Percentiles rank a stretch among this genome's conserved stretches.
Conservation (phyloP, 2,113 vertebrate species). For the Labrus mixtus region DNA sequence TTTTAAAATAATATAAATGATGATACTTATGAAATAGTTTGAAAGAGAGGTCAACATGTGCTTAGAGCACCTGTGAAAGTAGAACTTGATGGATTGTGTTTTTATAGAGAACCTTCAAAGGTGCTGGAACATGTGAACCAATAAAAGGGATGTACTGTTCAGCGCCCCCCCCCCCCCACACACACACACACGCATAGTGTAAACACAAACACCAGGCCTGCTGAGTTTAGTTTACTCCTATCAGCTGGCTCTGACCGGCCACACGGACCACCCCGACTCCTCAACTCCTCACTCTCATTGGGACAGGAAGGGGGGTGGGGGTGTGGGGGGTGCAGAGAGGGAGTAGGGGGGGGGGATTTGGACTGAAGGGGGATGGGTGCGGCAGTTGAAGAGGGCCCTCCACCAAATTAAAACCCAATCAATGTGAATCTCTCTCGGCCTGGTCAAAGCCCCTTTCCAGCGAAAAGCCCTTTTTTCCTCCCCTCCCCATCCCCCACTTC, state of each 20-base stretch:
- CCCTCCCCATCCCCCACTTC: constrained; percentile 22
- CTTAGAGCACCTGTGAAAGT: constrained; percentile 82
- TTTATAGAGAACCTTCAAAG: constrained; percentile 67
- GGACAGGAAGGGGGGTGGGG: constrained; percentile 43
- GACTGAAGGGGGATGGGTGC: constrained; percentile 49
- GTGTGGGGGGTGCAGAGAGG: neutral
- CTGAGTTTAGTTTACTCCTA: constrained; percentile 79
- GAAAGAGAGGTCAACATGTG: constrained; percentile 68
- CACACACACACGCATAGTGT: constrained; percentile 56
- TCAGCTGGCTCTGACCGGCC: constrained; percentile 74
- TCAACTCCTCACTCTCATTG: constrained; percentile 51
- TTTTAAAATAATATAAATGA: neutral
- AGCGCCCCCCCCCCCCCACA: constrained; percentile 38
- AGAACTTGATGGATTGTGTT: constrained; percentile 81
- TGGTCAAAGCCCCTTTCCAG: constrained; percentile 60
- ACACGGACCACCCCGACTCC: constrained; percentile 74
- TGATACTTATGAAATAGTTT: neutral
- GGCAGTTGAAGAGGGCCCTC: constrained; percentile 44
- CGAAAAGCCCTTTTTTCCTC: constrained; percentile 42
- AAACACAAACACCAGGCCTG: constrained; percentile 83
- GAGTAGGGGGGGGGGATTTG: neutral
- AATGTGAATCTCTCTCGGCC: constrained; percentile 61
- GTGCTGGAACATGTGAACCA: constrained; percentile 66
- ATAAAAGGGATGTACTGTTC: constrained; percentile 52
- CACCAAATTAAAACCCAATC: constrained; percentile 78